Evolutionary conservation across 2,888 invertebrate genomes (phyloP), one percentile per base, ranked within the genome.

Genomic region (Drosophila tripunctata): DNA sequence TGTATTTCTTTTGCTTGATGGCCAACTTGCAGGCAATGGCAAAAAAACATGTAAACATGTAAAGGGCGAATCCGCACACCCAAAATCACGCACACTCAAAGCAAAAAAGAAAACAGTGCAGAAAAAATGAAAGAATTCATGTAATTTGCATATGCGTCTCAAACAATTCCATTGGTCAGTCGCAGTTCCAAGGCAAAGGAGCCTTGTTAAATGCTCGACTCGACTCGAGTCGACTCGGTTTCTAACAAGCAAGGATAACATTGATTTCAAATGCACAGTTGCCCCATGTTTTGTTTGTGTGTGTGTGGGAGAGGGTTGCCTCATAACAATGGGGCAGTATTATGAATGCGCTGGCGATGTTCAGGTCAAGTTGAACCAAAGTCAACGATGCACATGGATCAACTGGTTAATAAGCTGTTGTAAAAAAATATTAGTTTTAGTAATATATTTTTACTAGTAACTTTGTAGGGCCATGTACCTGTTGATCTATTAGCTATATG

Each of bases 291-390:
- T 10, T 47, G 15, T 33, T 12, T 48, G 19, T 27, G 12, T 6
- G 31, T 36, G 38, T 47, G 31, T 38, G 36, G 31, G 21, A 27
- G 27, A 15, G 33, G 21, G 22, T 7, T 50, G 22, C 47, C 35
- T 48, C 47, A 63, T 52, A 78, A 80, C 78, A 82, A 78, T 76
- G 66, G 54, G 67, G 14, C 38, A 14, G 17, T 65, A 73, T 79
- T 80, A 79, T 80, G 79, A 80, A 63, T 70, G 73, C 19, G 41
- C 38, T 67, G 47, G 41, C 54, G 31, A 44, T 61, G 62, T 62
- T 67, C 80, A 71, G 80, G 80, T 81, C 80, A 81, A 82, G 82
- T 79, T 79, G 78, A 57, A 55, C 67, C 48, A 67, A 63, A 74
- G 74, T 70, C 74, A 75, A 71, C 74, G 51, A 10, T 10, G 27